phyloP scores from a whole-genome alignment of 2,888 invertebrate species.

The Leucania comma region DNA sequence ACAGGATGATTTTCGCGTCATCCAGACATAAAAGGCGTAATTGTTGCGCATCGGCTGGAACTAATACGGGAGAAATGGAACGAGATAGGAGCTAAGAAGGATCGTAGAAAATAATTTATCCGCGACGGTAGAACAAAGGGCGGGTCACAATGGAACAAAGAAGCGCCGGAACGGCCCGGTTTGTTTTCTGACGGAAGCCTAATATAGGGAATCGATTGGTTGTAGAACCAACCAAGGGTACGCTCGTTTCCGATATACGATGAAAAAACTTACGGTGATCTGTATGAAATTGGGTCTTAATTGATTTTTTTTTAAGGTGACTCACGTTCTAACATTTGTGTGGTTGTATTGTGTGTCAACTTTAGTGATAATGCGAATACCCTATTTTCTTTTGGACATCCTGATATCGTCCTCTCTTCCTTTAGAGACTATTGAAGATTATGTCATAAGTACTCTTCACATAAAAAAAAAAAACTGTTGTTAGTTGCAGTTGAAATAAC shows the following conservation, averaged over 20 bases:
- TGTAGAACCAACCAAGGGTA: constrained; percentile 79
- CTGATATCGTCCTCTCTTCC: neutral
- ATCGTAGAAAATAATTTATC: constrained; percentile 90
- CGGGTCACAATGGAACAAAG: constrained; percentile 87
- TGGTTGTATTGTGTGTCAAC: neutral
- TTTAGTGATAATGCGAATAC: neutral
- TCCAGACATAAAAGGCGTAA: constrained; percentile 89
- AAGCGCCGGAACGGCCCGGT: constrained; percentile 82
- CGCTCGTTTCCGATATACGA: constrained; percentile 77
- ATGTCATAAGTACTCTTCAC: neutral
- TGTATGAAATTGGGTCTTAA: constrained; percentile 58
- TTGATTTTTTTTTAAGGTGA: constrained; percentile 39
- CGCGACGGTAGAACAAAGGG: constrained; percentile 88
- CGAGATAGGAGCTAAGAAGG: constrained; percentile 87
- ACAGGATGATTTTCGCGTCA: constrained; percentile 89
- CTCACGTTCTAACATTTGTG: constrained; percentile 2
- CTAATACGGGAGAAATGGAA: constrained; percentile 90
- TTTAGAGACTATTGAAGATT: neutral
- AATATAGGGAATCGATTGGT: constrained; percentile 88
- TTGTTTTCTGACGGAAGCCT: constrained; percentile 88
- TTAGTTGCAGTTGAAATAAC: too few species aligned
- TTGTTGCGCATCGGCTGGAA: constrained; percentile 90
- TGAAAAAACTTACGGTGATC: constrained; percentile 69
- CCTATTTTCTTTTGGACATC: neutral
- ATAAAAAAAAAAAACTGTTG: too few species aligned